Percentiles rank a stretch among this genome's conserved stretches.
These are phyloP conservation scores for Camptogramma bilineatum DNA, from an alignment of 2,888 invertebrate species.

Conservation along the genomic window DNA sequence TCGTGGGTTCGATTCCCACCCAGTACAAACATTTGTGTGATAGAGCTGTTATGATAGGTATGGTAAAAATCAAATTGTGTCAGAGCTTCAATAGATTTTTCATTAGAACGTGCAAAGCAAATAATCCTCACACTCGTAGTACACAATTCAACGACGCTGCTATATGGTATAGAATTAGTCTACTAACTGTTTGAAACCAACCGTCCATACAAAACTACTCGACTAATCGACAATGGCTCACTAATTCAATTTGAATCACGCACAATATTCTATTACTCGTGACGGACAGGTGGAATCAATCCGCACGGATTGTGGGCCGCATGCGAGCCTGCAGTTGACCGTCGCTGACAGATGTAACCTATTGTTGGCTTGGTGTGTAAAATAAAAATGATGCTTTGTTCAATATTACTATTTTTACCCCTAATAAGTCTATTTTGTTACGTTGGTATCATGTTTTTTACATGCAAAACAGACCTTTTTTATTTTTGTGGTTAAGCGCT, in stretches of 20 bases:
- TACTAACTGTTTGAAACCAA: conserved; percentile 82
- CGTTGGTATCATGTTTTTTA: neutral
- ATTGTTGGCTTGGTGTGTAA: conserved; percentile 15
- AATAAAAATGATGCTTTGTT: conserved; percentile 14
- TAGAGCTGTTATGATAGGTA: no score
- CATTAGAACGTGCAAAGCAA: no score
- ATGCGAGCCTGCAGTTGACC: conserved; percentile 37
- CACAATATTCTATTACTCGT: conserved; percentile 84
- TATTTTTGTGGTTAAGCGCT: no score
- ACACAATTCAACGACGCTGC: neutral
- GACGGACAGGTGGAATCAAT: conserved; percentile 84
- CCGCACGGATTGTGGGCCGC: conserved; percentile 47
- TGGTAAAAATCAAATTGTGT: no score
- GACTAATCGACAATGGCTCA: conserved; percentile 75
- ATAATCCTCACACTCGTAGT: no score
- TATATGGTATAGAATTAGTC: conserved; percentile 56
- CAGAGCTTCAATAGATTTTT: no score
- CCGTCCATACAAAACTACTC: conserved; percentile 64
- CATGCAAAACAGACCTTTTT: no score
- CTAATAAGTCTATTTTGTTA: neutral
- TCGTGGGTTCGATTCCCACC: no score
- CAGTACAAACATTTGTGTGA: no score
- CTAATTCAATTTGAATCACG: conserved; percentile 83
- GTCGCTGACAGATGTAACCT: conserved; percentile 29
- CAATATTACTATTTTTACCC: neutral